Conservation (phyloP, 1,140 invertebrate genomes). For the Drosophila hydei region DNA sequence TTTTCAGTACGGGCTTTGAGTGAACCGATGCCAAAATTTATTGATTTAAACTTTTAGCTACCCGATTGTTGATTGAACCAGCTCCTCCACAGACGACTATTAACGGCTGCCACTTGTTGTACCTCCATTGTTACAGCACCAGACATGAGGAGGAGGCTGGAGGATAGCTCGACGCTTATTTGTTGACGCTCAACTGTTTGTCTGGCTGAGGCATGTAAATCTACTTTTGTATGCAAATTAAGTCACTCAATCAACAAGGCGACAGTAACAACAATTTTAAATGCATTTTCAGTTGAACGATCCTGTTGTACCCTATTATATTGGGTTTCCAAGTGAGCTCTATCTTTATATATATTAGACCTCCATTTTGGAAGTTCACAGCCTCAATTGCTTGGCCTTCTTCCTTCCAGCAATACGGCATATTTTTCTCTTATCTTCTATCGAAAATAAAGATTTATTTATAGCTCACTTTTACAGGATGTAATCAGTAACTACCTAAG, state of each 20-base stretch:
- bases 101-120: conserved; percentile 60
- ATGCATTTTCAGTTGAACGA: not conserved
- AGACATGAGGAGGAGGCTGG: not conserved
- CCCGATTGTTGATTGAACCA: conserved; percentile 60
- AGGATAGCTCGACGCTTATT: conserved; percentile 7
- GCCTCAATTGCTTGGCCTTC: too few relatives aligned
- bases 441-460: too few relatives aligned
- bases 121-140: conserved; percentile 66
- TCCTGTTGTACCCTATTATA: conserved; percentile 5
- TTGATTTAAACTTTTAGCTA: conserved; percentile 81
- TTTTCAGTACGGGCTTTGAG: conserved; percentile 35
- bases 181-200: conserved; percentile 48
- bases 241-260: conserved; percentile 72
- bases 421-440: too few relatives aligned
- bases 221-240: conserved; percentile 81
- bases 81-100: conserved; percentile 67
- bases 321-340: not conserved
- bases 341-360: too few relatives aligned
- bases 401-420: too few relatives aligned
- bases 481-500: too few relatives aligned
- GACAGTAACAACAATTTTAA: conserved; percentile 9
- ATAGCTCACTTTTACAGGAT: too few relatives aligned
- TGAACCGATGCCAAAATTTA: conserved; percentile 62
- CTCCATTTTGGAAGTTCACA: too few relatives aligned
- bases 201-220: conserved; percentile 61